Base-by-base conservation (phyloP, 2,797 vertebrate genomes). In the Neosilurus mollespiculum region DNA sequence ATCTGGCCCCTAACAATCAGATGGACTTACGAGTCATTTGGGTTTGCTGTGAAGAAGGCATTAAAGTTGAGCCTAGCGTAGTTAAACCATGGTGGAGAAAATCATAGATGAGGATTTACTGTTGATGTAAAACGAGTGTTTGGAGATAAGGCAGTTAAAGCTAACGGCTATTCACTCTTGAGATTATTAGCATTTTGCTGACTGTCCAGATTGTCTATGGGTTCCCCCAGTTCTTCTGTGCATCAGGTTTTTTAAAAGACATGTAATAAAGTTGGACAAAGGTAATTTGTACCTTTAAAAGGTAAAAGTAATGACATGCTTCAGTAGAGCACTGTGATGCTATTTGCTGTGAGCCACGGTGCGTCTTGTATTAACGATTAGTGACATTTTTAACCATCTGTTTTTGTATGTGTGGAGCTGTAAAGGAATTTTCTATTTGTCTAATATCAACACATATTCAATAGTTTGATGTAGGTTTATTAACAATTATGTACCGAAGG, bases 21-120 rank as follows among this genome's bases (percentile, higher is more conserved):
- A 81, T 81, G 80, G 73, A 78, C 80, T 26, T 58, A 78, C 71
- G 56, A 81, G 83, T 77, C 80, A 81, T 85, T 77, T 85, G 72
- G 64, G 64, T 81, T 81, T 84, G 61, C 80, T 37, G 72, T 71
- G 56, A 80, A 53, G 71, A 81, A 81, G 70, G 54, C 49, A 26
- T 77, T 81, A 53, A 54, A 84, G 71, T 78, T n/a, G 69, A 80
- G 75, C 43, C 37, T 59, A 58, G 77, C 77, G 15, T 49, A 16
- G 49, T 81, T 69, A 34, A 67, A 53, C 59, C 61, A 34, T 53
- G 22, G 69, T 69, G 64, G 37, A 66, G 49, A 75, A 80, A 80
- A 51, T 43, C 56, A 15, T 56, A 58, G 61, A 81, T 76, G 70
- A 75, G 71, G 30, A 67, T 76, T 84, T 73, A 75, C 81, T 34